Conservation (phyloP, 2,888 invertebrate species). For the Diarsia dahlii region DNA sequence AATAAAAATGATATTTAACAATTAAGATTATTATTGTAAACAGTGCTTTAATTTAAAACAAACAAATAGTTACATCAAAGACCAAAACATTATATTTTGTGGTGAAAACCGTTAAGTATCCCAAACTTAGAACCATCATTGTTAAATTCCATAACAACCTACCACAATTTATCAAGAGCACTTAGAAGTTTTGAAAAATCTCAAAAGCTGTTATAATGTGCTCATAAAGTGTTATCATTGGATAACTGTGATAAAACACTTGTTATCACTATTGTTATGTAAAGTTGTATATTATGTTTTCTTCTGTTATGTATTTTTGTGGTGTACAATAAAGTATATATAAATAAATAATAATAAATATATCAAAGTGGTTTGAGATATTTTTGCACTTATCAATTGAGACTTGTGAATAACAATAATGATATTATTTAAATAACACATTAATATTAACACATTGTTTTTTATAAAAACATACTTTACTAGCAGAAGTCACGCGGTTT, state of each 20-base stretch:
- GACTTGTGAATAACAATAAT: background rate
- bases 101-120: background rate
- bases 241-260: background rate
- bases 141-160: background rate
- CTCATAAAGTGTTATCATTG: background rate
- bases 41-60: background rate
- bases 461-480: too few relatives aligned
- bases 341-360: too few relatives aligned
- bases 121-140: background rate
- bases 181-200: background rate
- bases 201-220: background rate
- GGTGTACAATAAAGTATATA: too few relatives aligned
- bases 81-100: background rate
- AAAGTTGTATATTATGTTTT: too few relatives aligned
- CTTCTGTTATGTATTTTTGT: too few relatives aligned
- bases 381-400: conserved; percentile 1
- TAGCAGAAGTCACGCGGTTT: too few relatives aligned
- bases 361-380: background rate
- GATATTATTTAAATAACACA: too few relatives aligned
- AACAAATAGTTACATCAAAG: background rate
- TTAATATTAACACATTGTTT: too few relatives aligned
- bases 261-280: conserved; percentile 13
- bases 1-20: too few relatives aligned
- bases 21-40: too few relatives aligned
- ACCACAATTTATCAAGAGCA: background rate